A percentile compares a stretch with the other conserved stretches of the same genome.
Conservation (phyloP, 2,797 vertebrate species). For the Coluber constrictor region DNA sequence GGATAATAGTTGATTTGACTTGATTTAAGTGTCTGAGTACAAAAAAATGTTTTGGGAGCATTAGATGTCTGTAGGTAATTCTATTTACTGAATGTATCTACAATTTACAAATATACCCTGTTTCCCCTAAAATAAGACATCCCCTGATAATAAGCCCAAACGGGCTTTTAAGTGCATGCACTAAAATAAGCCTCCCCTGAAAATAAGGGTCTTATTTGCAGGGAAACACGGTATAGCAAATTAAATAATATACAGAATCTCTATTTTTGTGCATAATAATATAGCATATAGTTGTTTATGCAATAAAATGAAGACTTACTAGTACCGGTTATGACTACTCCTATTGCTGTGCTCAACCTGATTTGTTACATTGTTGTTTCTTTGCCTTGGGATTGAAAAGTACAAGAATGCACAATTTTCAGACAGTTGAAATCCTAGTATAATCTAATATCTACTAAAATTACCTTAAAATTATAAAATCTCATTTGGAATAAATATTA, state of each 20-base stretch:
- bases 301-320: not conserved
- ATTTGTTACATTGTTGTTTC: not conserved
- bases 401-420: not conserved
- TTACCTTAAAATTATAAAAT: not conserved
- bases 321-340: not conserved
- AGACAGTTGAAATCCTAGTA: not conserved
- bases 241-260: not conserved
- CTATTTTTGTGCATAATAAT: not conserved
- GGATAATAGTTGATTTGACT: not conserved
- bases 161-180: too few species aligned
- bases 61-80: not conserved
- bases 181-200: too few species aligned
- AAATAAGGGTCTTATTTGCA: too few species aligned
- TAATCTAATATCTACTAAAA: not conserved
- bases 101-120: not conserved
- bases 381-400: not conserved
- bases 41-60: not conserved
- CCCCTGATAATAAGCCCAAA: too few species aligned
- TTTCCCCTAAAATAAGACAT: too few species aligned
- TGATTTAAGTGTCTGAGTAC: not conserved
- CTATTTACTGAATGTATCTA: not conserved
- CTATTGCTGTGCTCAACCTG: not conserved
- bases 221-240: not conserved
- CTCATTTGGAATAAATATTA: not conserved
- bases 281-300: not conserved